Conservation (phyloP, 2,888 invertebrate species). For the Eristalinus aeneus region DNA sequence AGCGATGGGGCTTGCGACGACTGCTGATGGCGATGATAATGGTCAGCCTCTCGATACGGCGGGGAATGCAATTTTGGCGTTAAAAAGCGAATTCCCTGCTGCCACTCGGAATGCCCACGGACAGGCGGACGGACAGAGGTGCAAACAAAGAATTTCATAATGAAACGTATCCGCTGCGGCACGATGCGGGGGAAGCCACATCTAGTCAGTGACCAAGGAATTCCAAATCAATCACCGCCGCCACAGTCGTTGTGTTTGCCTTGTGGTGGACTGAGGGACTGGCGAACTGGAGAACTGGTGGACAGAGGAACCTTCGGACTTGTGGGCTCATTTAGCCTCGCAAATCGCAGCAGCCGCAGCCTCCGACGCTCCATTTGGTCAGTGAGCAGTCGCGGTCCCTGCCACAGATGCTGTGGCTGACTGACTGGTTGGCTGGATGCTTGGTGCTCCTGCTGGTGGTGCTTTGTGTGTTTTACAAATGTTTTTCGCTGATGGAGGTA, state of each 20-base stretch:
- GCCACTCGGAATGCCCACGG: neutral
- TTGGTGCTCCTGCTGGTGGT: neutral
- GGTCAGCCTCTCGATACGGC: constrained; percentile 51
- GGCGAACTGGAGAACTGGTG: no score
- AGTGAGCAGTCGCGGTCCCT: neutral
- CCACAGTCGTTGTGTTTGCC: constrained; percentile 53
- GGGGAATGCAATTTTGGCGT: constrained; percentile 57
- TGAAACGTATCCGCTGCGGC: constrained; percentile 15
- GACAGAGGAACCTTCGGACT: no score
- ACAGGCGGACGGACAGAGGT: constrained; percentile 27
- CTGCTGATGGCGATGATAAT: neutral
- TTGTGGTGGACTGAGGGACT: constrained; percentile 11
- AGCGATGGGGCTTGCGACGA: constrained; percentile 41
- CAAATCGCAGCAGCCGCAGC: constrained; percentile 11
- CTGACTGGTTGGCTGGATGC: neutral
- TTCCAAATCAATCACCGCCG: constrained; percentile 69
- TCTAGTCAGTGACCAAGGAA: constrained; percentile 65
- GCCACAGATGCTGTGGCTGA: constrained; percentile 11
- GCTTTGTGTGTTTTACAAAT: constrained; percentile 69
- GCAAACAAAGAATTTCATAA: constrained; percentile 69
- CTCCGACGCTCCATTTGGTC: constrained; percentile 39
- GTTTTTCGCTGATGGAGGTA: constrained; percentile 68
- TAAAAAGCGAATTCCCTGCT: constrained; percentile 27
- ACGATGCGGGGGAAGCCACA: constrained; percentile 31
- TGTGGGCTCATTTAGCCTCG: constrained; percentile 60